Percentiles rank a stretch among this genome's conserved stretches.
These are phyloP conservation scores for Gambelia wislizenii DNA, from an alignment of 2,797 vertebrate genomes.

Conservation along the genomic window DNA sequence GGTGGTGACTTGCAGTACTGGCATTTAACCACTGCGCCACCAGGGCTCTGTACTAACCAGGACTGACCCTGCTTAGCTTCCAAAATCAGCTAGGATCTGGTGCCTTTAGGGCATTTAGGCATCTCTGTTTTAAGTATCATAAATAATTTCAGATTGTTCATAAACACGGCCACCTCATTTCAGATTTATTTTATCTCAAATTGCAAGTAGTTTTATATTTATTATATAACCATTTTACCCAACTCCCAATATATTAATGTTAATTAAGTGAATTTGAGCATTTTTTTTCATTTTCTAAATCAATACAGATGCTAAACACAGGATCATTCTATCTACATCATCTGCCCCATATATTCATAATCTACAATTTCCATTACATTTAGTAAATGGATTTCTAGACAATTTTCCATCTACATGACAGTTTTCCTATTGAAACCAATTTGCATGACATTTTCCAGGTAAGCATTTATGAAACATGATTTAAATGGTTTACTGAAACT, in stretches of 20 bases:
- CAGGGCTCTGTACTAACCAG: no score
- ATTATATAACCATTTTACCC: not conserved
- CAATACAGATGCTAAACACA: not conserved
- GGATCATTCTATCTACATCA: not conserved
- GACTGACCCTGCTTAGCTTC: no score
- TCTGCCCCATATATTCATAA: not conserved
- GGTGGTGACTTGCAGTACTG: no score
- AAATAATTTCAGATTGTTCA: no score
- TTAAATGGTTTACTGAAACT: not conserved
- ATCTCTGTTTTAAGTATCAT: no score
- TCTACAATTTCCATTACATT: not conserved
- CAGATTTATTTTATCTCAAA: not conserved
- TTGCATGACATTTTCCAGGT: not conserved
- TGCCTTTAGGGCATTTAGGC: no score
- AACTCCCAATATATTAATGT: not conserved
- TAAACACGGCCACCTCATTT: not conserved
- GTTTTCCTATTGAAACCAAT: not conserved
- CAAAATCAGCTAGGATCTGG: no score
- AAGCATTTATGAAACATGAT: not conserved
- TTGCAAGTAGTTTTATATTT: not conserved
- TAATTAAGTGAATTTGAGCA: constrained; percentile 11
- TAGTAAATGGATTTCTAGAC: not conserved
- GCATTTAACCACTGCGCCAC: no score
- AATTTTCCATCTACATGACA: not conserved
- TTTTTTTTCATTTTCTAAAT: constrained; percentile 24